Base-by-base conservation (phyloP, 2,797 vertebrate genomes). In the Crenichthys baileyi region DNA sequence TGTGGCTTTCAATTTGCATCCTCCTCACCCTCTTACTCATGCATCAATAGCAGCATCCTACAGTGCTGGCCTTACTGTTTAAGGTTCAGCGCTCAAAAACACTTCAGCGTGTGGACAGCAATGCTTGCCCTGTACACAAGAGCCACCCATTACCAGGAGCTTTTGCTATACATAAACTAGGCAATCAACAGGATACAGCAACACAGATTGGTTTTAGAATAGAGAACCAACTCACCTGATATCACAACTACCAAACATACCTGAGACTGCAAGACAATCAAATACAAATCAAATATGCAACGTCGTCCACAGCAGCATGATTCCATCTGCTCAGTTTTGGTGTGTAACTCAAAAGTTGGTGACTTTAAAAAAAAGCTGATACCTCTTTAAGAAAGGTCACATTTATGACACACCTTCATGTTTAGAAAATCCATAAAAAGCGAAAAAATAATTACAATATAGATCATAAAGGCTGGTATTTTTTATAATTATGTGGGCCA, bases 341-440 rank as follows among this genome's bases (percentile, higher is more conserved):
- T 18, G 70, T 41, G 85, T 68, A 87, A 91, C 82, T 48, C 73
- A 58, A 87, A 80, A 76, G 84, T 55, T n/a, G 24, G 18, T 4
- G 55, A 51, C 24, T 46, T 70, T 16, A 1, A 73, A 79, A 53
- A 7, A 22, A 85, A 73, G 20, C 46, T 55, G 73, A 74, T 7
- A 61, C 26, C 18, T 53, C 39, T 58, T 70, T 41, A n/a, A 44
- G 39, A 70, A 75, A n/a, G 26, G 55, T 75, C 48, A 51, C 29
- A 70, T 68, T 48, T 53, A 77, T 63, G 39, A 73, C 3, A 26
- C 50, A 44, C 0, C 2, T 55, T 22, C n/a, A n/a, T 7, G 31
- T 50, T 72, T 1, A 74, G 31, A 55, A 55, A 70, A 76, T 18
- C 9, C 20, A 51, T 36, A 76, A 26, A 81, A 58, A 68, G 4